Percentiles rank a stretch among this genome's conserved stretches.
Evolutionary conservation across 92 coral and sea anemone species (phyloP).

Genomic region (Heliopora coerulea): DNA sequence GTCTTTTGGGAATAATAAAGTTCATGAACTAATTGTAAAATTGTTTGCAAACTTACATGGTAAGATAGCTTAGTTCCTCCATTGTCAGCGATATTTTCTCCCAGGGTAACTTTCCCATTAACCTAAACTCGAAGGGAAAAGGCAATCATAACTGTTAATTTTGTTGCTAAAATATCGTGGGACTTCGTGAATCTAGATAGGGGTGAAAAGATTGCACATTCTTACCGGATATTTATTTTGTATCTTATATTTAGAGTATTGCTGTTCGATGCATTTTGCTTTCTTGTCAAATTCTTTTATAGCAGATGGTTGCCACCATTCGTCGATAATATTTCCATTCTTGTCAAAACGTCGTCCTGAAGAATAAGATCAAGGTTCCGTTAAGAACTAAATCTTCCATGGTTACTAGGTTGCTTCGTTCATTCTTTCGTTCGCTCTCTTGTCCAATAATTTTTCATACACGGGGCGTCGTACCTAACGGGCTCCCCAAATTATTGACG

Average conservation of each 20-base stretch:
- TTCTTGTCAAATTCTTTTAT: slow-evolving; percentile 68
- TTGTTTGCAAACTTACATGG: slow-evolving; percentile 61
- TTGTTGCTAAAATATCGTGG: no score
- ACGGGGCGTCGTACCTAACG: no score
- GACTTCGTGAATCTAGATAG: no score
- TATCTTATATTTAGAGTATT: slow-evolving; percentile 87
- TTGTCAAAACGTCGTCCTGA: slow-evolving; percentile 96
- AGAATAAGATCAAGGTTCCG: no score
- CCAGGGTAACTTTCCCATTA: slow-evolving; percentile 94
- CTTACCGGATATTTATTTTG: slow-evolving; percentile 87
- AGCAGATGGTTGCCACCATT: slow-evolving; percentile 92
- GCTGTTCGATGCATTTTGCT: slow-evolving; percentile 87
- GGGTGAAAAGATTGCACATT: no score
- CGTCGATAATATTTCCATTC: slow-evolving; percentile 94
- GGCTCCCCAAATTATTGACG: no score
- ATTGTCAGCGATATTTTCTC: slow-evolving; percentile 97
- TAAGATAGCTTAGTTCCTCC: slow-evolving; percentile 97
- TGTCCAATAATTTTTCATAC: no score
- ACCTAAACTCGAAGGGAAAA: slow-evolving; percentile 44
- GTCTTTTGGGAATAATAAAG: no score
- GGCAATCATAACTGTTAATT: not conserved
- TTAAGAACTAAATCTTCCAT: no score
- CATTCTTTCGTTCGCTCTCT: no score
- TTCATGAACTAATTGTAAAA: not conserved
- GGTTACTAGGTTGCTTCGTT: no score